A percentile compares a stretch with the other conserved stretches of the same genome.
These are phyloP conservation scores for Probosciger aterrimus DNA, from an alignment of 2,113 vertebrate genomes.

Conservation along the genomic window DNA sequence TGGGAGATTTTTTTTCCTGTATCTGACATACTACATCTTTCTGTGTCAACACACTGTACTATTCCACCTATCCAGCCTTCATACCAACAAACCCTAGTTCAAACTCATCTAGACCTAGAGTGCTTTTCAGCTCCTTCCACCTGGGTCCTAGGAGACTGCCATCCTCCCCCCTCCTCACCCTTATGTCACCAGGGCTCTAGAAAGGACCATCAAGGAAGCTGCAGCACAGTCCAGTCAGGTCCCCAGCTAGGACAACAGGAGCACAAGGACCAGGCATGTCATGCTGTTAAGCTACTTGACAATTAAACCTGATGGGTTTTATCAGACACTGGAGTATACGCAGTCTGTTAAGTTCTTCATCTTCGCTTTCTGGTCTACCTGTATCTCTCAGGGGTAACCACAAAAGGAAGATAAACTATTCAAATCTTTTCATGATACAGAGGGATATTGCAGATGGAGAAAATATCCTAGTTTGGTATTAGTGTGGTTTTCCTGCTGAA, in stretches of 20 bases:
- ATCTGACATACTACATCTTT: not conserved
- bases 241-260: not conserved
- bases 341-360: not conserved
- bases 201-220: not conserved
- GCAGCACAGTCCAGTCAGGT: not conserved
- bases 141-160: not conserved
- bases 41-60: not conserved
- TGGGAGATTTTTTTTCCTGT: not conserved
- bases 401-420: not conserved
- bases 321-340: not conserved
- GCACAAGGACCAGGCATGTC: not conserved
- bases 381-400: not conserved
- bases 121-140: not conserved
- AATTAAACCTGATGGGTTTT: not conserved
- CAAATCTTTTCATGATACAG: not conserved
- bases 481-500: not conserved
- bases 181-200: not conserved
- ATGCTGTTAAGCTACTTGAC: not conserved
- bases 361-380: not conserved
- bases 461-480: not conserved
- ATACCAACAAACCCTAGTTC: not conserved
- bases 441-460: not conserved
- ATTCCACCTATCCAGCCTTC: not conserved
- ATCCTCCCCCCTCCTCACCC: rapidly evolving
- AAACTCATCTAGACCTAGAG: not conserved